These are phyloP conservation scores for Bungarus multicinctus DNA, from an alignment of 2,113 vertebrate species.

Conservation along the genomic window DNA sequence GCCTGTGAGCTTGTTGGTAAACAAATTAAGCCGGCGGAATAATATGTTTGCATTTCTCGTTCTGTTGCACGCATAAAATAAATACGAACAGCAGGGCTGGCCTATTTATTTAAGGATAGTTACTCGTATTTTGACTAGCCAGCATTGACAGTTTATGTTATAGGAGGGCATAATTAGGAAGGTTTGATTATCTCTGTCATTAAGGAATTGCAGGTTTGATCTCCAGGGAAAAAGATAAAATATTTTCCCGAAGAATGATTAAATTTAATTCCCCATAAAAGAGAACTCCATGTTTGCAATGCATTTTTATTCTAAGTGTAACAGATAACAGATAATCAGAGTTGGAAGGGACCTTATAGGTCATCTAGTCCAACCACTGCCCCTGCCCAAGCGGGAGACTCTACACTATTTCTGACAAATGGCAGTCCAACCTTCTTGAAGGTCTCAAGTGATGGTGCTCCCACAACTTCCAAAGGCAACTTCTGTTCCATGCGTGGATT, in stretches of 20 bases:
- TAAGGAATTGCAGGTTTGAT: not conserved
- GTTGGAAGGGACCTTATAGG: too few species aligned
- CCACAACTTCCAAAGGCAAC: too few species aligned
- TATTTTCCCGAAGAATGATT: not conserved
- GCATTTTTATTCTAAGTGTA: too few species aligned
- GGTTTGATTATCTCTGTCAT: not conserved
- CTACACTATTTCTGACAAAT: too few species aligned
- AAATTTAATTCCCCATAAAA: not conserved
- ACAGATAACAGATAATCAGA: too few species aligned
- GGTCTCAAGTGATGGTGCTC: too few species aligned
- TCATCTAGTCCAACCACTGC: too few species aligned
- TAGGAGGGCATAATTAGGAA: not conserved
- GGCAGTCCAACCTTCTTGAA: too few species aligned
- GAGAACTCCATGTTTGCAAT: too few species aligned
- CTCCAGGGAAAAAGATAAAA: not conserved
- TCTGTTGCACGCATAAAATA: not conserved
- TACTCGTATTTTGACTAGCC: constrained; percentile 16
- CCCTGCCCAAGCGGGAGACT: too few species aligned
- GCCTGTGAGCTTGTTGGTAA: not conserved
- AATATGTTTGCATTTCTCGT: not conserved
- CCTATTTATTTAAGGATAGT: constrained; percentile 22
- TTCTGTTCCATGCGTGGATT: too few species aligned
- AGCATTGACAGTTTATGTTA: constrained; percentile 14
- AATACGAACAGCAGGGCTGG: constrained; percentile 13
- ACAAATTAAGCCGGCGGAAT: not conserved